Evolutionary conservation across 2,797 vertebrate genomes (phyloP).

Genomic region (Heterohyrax brucei): DNA sequence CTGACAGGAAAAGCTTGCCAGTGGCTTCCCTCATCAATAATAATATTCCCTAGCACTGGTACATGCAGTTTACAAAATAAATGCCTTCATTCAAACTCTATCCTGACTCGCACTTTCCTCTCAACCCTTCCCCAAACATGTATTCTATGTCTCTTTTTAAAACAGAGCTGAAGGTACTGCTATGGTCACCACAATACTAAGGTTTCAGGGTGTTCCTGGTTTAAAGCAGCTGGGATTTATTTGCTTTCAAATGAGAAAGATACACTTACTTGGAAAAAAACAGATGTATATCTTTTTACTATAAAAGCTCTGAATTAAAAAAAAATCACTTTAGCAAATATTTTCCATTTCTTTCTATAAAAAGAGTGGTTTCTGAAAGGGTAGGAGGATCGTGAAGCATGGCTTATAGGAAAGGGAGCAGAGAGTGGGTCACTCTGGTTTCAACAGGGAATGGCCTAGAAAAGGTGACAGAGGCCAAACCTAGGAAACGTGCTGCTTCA

Average conservation of each 20-base stretch:
- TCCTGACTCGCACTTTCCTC: neutral
- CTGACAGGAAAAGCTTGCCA: neutral
- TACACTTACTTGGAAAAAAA: conserved; percentile 83
- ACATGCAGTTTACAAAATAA: neutral
- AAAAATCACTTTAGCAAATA: conserved; percentile 72
- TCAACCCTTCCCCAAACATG: neutral
- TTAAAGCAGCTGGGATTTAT: conserved; percentile 70
- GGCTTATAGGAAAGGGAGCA: neutral
- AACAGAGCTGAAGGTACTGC: neutral
- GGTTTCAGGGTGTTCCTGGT: conserved; percentile 48
- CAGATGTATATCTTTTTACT: conserved; percentile 80
- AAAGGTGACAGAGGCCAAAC: neutral
- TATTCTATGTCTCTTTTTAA: conserved; percentile 22
- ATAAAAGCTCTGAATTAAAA: conserved; percentile 75
- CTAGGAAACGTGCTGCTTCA: neutral
- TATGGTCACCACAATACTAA: neutral
- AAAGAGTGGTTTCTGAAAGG: conserved; percentile 64
- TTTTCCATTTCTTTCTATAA: conserved; percentile 82
- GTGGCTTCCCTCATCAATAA: neutral
- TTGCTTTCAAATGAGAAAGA: conserved; percentile 72
- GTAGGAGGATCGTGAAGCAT: neutral
- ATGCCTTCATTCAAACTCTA: neutral
- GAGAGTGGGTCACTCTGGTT: neutral
- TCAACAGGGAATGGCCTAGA: neutral
- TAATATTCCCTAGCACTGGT: neutral